Conservation (phyloP, 2,113 vertebrate genomes). For the Myxocyprinus asiaticus region DNA sequence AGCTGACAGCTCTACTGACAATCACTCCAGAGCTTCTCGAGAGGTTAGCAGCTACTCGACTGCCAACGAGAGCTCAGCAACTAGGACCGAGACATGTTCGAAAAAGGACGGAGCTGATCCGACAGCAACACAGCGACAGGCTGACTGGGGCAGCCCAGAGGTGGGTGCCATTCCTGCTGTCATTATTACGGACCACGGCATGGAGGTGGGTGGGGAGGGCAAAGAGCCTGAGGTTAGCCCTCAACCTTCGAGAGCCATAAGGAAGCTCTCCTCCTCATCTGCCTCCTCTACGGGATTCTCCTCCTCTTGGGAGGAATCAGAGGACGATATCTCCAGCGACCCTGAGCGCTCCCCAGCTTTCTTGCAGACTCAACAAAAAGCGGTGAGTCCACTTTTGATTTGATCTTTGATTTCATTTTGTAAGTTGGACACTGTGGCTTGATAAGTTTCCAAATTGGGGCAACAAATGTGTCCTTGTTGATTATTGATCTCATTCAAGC, state of each 20-base stretch:
- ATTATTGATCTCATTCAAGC: neutral
- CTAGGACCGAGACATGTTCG: constrained; percentile 36
- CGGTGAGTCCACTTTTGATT: constrained; percentile 78
- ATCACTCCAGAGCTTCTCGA: constrained; percentile 1
- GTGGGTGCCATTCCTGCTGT: constrained; percentile 81
- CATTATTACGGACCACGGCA: constrained; percentile 88
- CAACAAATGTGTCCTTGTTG: neutral
- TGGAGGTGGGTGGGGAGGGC: constrained; percentile 71
- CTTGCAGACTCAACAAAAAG: constrained; percentile 89
- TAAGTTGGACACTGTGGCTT: neutral
- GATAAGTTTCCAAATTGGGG: neutral
- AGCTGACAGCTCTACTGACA: constrained; percentile 33
- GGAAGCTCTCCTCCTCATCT: constrained; percentile 95
- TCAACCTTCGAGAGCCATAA: constrained; percentile 67
- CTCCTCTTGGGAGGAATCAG: constrained; percentile 95
- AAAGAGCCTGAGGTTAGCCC: constrained; percentile 66
- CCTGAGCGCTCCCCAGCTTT: constrained; percentile 84
- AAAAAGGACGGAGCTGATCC: constrained; percentile 24
- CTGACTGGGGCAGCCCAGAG: constrained; percentile 30
- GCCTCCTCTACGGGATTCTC: constrained; percentile 96
- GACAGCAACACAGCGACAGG: constrained; percentile 31
- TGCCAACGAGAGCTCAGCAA: neutral
- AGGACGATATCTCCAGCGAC: constrained; percentile 96
- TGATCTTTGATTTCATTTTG: neutral
- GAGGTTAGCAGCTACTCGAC: constrained; percentile 21